phyloP scores from a whole-genome alignment of 2,113 vertebrate species.

The Neogobius melanostomus region DNA sequence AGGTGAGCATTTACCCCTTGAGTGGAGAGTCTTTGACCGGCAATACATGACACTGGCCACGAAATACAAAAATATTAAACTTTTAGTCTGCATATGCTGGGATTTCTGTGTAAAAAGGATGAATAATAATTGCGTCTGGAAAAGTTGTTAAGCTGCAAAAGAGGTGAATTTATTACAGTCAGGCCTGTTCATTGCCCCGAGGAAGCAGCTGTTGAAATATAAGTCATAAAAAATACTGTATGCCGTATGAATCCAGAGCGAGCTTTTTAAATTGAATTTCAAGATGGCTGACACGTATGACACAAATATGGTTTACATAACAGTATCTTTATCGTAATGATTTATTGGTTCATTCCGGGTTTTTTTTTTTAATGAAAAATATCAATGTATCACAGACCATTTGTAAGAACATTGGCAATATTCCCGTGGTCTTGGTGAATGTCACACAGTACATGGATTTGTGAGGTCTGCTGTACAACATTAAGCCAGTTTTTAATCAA shows the following conservation, averaged over 20 bases:
- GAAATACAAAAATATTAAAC: not conserved
- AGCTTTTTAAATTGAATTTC: conserved; percentile 55
- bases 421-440: conserved; percentile 13
- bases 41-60: not conserved
- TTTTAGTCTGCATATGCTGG: not conserved
- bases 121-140: conserved; percentile 59
- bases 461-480: conserved; percentile 45
- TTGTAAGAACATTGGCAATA: conserved; percentile 26
- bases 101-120: conserved; percentile 12
- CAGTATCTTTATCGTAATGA: not conserved
- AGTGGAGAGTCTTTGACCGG: no score
- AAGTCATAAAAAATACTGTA: conserved; percentile 48
- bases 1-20: no score
- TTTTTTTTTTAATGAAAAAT: conserved; percentile 60
- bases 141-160: conserved; percentile 58
- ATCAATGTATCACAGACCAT: conserved; percentile 42
- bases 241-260: conserved; percentile 57
- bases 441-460: conserved; percentile 51
- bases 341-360: conserved; percentile 3
- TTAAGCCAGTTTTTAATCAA: conserved; percentile 38
- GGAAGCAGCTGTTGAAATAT: conserved; percentile 66
- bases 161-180: conserved; percentile 63
- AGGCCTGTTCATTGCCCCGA: conserved; percentile 40
- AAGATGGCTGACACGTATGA: conserved; percentile 36
- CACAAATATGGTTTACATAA: not conserved